These are phyloP conservation scores for Brachypodius melanocephalos DNA, from an alignment of 2,113 vertebrate species.

Conservation along the genomic window DNA sequence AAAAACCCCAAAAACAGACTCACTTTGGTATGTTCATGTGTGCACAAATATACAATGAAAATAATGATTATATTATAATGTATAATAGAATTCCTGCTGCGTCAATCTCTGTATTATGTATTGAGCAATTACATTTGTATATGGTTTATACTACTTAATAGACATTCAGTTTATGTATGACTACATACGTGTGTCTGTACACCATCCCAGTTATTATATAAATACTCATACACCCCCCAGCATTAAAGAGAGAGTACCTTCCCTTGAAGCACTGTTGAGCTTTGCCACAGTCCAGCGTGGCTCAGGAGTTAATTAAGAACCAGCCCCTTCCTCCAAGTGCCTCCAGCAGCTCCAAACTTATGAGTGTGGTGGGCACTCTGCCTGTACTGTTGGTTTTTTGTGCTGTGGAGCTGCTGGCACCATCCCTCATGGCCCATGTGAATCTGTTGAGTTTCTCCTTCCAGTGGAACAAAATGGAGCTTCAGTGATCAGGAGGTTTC, in stretches of 20 bases:
- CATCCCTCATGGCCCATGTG: neutral
- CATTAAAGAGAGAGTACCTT: neutral
- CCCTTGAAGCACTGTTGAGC: neutral
- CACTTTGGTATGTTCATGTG: neutral
- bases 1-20: neutral
- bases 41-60: neutral
- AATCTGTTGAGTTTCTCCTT: neutral
- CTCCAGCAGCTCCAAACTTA: neutral
- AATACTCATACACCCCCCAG: neutral
- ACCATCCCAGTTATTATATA: neutral
- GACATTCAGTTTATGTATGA: neutral
- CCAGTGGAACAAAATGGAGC: neutral
- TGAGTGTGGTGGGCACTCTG: rapidly evolving
- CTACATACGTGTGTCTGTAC: neutral
- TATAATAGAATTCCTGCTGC: neutral
- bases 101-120: neutral
- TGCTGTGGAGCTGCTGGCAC: neutral
- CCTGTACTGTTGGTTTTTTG: neutral
- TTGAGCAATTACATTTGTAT: neutral
- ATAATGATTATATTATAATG: neutral
- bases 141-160: neutral
- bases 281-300: rapidly evolving
- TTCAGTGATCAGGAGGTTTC: neutral
- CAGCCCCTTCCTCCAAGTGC: neutral
- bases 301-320: neutral